phyloP scores from a whole-genome alignment of 2,888 invertebrate species.

The Ceraclea dissimilis region DNA sequence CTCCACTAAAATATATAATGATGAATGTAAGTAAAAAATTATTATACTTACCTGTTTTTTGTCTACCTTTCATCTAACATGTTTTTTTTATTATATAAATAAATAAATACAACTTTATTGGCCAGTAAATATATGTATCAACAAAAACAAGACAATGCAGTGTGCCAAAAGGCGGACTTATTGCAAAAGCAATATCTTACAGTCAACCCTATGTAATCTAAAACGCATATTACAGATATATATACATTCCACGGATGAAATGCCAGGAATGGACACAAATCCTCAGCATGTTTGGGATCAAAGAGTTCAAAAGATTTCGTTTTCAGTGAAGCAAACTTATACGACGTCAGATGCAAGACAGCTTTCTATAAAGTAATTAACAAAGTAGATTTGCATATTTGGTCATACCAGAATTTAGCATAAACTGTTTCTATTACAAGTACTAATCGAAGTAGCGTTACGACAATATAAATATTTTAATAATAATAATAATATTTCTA shows the following conservation, averaged over 20 bases:
- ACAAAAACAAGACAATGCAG: no score
- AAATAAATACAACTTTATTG: no score
- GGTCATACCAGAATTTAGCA: neutral
- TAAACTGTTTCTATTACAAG: no score
- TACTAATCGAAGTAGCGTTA: no score
- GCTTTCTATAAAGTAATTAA: slow-evolving; percentile 38
- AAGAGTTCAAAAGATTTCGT: slow-evolving; percentile 51
- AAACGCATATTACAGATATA: slow-evolving; percentile 41
- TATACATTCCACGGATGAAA: slow-evolving; percentile 62
- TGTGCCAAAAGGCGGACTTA: no score
- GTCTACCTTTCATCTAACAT: neutral
- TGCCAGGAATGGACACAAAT: slow-evolving; percentile 59
- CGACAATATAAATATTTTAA: no score
- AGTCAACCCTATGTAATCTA: no score
- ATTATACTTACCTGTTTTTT: neutral
- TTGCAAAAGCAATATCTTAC: neutral
- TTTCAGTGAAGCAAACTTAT: slow-evolving; percentile 69
- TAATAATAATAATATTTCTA: no score
- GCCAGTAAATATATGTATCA: no score
- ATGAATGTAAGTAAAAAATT: slow-evolving; percentile 36
- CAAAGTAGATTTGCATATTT: no score
- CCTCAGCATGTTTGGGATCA: slow-evolving; percentile 65
- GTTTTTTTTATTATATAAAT: no score
- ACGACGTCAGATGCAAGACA: slow-evolving; percentile 68
- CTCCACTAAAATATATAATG: slow-evolving; percentile 40